phyloP scores from a whole-genome alignment of 1,140 invertebrate species.

The Heliconius congener region DNA sequence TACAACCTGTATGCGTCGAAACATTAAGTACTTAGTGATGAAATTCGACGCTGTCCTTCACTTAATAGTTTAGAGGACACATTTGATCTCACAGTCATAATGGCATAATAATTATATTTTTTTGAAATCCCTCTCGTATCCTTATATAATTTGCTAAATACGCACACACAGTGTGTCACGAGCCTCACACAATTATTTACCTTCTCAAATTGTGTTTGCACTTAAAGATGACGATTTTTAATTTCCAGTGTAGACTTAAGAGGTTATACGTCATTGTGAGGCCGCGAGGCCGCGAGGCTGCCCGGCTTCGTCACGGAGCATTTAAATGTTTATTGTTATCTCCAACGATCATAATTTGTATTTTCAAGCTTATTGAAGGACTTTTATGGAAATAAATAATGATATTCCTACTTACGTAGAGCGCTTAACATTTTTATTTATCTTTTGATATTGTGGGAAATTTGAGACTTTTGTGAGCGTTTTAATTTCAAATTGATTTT shows the following conservation, averaged over 20 bases:
- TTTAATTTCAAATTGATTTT: no score
- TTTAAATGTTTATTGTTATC: conserved; percentile 31
- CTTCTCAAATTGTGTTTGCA: conserved; percentile 30
- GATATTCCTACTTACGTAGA: background rate
- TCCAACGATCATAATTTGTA: background rate
- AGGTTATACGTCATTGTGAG: conserved; percentile 21
- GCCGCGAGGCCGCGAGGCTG: background rate
- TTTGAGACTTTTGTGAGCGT: background rate
- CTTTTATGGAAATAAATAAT: background rate
- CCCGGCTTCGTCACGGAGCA: conserved; percentile 17
- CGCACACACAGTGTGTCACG: background rate
- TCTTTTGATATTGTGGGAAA: background rate
- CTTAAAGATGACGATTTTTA: conserved; percentile 22
- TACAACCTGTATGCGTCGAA: no score
- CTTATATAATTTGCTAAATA: background rate
- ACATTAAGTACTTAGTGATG: no score
- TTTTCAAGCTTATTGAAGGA: conserved; percentile 3
- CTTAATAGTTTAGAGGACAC: no score
- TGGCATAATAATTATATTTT: no score
- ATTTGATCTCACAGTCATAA: no score
- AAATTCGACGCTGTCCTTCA: no score
- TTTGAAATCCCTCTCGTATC: no score
- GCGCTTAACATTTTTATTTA: background rate
- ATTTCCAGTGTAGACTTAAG: conserved; percentile 22
- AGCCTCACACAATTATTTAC: conserved; percentile 18